Evolutionary conservation across 2,888 invertebrate species (phyloP).

Genomic region (Callimorpha dominula): DNA sequence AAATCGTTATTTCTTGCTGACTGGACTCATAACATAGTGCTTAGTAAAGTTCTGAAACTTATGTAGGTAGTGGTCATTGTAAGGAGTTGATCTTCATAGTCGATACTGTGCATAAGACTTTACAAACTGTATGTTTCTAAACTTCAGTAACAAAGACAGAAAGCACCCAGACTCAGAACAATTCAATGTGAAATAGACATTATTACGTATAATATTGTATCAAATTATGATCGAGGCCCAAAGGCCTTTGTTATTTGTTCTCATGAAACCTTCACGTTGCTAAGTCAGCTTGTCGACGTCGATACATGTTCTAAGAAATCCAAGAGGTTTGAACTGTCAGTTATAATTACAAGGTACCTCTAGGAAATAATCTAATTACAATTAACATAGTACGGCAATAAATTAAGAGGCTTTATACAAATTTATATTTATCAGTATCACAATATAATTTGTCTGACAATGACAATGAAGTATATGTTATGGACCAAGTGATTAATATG

Average conservation of each 20-base stretch:
- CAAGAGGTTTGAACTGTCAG: neutral
- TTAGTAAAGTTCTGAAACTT: neutral
- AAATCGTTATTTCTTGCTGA: slow-evolving; percentile 5
- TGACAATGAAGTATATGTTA: neutral
- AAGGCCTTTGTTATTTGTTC: neutral
- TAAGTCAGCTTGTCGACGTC: neutral
- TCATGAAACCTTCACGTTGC: neutral
- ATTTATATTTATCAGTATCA: neutral
- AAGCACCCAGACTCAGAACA: neutral
- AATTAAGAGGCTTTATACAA: neutral
- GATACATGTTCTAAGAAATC: neutral
- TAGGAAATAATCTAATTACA: neutral
- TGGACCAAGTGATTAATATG: neutral
- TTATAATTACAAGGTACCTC: neutral
- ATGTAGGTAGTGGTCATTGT: neutral
- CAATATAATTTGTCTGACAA: neutral
- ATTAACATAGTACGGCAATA: neutral
- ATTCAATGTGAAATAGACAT: neutral
- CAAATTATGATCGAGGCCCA: neutral
- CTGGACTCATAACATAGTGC: slow-evolving; percentile 1
- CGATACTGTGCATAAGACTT: neutral
- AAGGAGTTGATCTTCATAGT: too few relatives aligned
- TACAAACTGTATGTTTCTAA: neutral
- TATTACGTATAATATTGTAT: neutral
- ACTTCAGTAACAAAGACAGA: neutral